These are phyloP conservation scores for Aselliscus stoliczkanus DNA, from an alignment of 2,797 vertebrate genomes.

Conservation along the genomic window DNA sequence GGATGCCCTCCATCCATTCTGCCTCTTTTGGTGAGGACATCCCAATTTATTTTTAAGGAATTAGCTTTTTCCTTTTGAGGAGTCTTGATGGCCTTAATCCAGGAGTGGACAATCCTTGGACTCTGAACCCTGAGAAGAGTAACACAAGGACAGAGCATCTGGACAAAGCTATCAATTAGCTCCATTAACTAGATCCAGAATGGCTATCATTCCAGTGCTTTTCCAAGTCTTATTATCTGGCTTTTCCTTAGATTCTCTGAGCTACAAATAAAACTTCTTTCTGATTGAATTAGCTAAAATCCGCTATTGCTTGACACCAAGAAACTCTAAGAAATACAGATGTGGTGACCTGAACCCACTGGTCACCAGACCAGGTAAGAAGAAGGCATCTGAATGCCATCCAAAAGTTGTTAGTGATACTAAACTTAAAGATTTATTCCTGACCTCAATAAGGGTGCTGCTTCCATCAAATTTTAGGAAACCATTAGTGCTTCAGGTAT, in stretches of 20 bases:
- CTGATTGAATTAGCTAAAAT: neutral
- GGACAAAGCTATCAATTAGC: neutral
- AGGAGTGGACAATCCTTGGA: neutral
- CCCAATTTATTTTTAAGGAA: neutral
- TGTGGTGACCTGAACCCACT: neutral
- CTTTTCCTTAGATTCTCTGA: neutral
- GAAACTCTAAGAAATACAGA: neutral
- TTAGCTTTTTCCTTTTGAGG: neutral
- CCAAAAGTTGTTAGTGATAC: neutral
- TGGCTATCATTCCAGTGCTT: neutral
- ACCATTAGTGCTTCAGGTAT: neutral
- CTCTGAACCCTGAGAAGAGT: constrained; percentile 1
- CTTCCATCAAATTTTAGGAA: constrained; percentile 12
- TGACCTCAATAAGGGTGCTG: neutral
- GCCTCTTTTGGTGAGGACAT: neutral
- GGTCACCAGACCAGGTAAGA: neutral
- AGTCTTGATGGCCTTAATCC: neutral
- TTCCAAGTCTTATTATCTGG: neutral
- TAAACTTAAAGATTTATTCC: neutral
- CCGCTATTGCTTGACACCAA: neutral
- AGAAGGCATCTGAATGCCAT: neutral
- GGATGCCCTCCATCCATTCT: neutral
- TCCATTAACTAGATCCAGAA: neutral
- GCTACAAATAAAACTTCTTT: neutral
- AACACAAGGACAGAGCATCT: neutral